A percentile compares a stretch with the other conserved stretches of the same genome.
Evolutionary conservation across 1,140 invertebrate genomes (phyloP).

Genomic region (Pseudomyrmex sp.): DNA sequence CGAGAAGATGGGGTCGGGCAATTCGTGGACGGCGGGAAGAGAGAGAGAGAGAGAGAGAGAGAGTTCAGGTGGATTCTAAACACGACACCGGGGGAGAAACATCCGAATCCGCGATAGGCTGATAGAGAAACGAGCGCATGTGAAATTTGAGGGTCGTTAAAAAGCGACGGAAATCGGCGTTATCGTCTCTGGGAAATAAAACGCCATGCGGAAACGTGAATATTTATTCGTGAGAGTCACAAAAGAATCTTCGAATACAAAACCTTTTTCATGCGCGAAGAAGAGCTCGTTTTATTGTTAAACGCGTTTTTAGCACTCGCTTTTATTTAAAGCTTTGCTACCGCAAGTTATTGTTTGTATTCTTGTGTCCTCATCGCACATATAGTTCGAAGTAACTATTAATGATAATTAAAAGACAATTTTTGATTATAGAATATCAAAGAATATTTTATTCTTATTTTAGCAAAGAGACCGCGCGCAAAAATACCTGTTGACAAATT

Average conservation of each 20-base stretch:
- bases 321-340: too few species aligned
- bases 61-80: constrained; percentile 26
- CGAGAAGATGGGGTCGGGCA: neutral
- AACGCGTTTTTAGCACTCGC: too few species aligned
- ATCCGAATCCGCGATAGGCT: constrained; percentile 22
- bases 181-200: constrained; percentile 18
- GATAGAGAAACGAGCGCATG: constrained; percentile 14
- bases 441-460: neutral
- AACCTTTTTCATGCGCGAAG: too few species aligned
- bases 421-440: neutral
- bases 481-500: too few species aligned
- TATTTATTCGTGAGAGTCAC: constrained; percentile 1
- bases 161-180: neutral
- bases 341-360: too few species aligned
- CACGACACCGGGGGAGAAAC: constrained; percentile 15
- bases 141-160: constrained; percentile 60
- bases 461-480: too few species aligned
- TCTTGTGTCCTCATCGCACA: too few species aligned
- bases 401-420: neutral
- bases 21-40: neutral
- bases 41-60: too few species aligned
- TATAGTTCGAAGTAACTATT: neutral
- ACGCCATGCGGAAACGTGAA: neutral
- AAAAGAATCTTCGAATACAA: neutral
- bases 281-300: too few species aligned